These are phyloP conservation scores for Phylloscopus trochilus DNA, from an alignment of 2,113 vertebrate species.

Conservation along the genomic window DNA sequence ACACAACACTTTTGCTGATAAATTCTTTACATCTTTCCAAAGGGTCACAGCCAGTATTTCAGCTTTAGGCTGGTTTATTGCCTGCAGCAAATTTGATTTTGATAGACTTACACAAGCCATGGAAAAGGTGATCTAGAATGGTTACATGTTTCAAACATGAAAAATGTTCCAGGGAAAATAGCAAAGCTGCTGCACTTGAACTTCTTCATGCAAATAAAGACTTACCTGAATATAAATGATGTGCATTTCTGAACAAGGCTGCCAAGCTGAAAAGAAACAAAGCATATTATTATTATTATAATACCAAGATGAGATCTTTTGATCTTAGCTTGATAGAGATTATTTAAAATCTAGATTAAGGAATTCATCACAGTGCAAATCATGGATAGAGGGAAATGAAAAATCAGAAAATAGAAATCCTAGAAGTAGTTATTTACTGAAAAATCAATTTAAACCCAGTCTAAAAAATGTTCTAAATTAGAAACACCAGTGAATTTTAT, in stretches of 20 bases:
- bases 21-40: constrained; percentile 8
- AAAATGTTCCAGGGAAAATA: constrained; percentile 5
- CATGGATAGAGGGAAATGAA: background rate
- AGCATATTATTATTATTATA: background rate
- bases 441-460: background rate
- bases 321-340: background rate
- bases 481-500: background rate
- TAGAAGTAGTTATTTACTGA: background rate
- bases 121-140: constrained; percentile 14
- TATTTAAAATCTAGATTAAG: constrained; percentile 4
- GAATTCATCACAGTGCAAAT: background rate
- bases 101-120: background rate
- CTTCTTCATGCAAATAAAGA: constrained; percentile 9
- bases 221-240: constrained; percentile 20
- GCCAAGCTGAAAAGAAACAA: background rate
- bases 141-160: background rate
- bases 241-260: background rate
- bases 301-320: background rate
- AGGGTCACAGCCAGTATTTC: background rate
- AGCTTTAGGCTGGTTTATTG: constrained; percentile 1
- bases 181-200: constrained; percentile 16
- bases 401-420: background rate
- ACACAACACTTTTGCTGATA: background rate
- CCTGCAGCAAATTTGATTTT: constrained; percentile 34
- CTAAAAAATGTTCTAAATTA: background rate